These are phyloP conservation scores for Lepidocyrtinus sp. DNA, from an alignment of 2,888 invertebrate genomes.

Conservation along the genomic window DNA sequence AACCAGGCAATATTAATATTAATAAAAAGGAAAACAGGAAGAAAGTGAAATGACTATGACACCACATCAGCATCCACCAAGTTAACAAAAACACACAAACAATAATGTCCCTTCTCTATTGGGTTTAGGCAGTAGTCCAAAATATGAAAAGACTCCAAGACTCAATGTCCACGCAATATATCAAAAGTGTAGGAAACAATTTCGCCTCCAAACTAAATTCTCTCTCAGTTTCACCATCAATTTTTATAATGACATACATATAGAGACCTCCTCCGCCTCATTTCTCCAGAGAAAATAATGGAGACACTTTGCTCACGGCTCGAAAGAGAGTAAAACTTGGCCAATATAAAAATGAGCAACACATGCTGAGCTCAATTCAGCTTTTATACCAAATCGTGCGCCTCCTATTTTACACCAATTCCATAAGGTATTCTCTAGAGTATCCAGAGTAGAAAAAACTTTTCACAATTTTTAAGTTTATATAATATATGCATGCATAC, in stretches of 20 bases:
- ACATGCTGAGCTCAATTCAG: constrained; percentile 34
- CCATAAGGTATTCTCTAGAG: constrained; percentile 1
- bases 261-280: background rate
- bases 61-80: background rate
- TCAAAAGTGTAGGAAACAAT: constrained; percentile 9
- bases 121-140: background rate
- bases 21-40: constrained; percentile 28
- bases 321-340: constrained; percentile 12
- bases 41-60: background rate
- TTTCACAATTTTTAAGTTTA: background rate
- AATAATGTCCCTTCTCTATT: constrained; percentile 10
- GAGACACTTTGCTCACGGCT: constrained; percentile 7
- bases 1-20: constrained; percentile 34
- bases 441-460: background rate
- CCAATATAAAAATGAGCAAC: constrained; percentile 50
- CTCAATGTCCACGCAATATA: no score
- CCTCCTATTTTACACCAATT: no score
- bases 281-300: constrained; percentile 15
- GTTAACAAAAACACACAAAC: background rate
- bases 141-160: background rate
- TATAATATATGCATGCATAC: constrained; percentile 57
- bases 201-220: constrained; percentile 2
- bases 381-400: no score
- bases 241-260: constrained; percentile 14
- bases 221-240: constrained; percentile 10